Evolutionary conservation across 1,140 invertebrate genomes (phyloP).

Genomic region (Drosophila simulans): DNA sequence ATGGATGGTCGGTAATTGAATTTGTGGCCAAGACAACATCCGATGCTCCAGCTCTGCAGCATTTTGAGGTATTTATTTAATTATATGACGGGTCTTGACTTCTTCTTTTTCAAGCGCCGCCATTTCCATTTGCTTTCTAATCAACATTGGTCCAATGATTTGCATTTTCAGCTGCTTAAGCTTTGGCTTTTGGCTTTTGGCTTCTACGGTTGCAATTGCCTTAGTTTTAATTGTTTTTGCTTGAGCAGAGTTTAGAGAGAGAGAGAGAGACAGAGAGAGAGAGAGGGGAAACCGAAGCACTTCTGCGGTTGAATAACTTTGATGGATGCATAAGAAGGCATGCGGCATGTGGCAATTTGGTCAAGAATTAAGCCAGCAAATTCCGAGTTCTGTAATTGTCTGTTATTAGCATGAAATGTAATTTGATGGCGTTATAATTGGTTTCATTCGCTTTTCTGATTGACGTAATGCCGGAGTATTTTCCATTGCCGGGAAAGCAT

Average conservation of each 20-base stretch:
- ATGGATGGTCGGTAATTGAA: slow-evolving; percentile 66
- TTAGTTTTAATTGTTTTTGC: slow-evolving; percentile 61
- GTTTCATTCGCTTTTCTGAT: slow-evolving; percentile 18
- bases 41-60: neutral
- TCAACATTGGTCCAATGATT: slow-evolving; percentile 70
- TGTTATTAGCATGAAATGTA: slow-evolving; percentile 44
- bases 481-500: neutral
- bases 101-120: slow-evolving; percentile 19
- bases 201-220: slow-evolving; percentile 34
- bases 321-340: slow-evolving; percentile 1
- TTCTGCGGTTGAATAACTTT: slow-evolving; percentile 39
- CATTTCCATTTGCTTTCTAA: slow-evolving; percentile 63
- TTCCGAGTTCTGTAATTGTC: slow-evolving; percentile 38
- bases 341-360: slow-evolving; percentile 35
- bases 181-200: slow-evolving; percentile 23
- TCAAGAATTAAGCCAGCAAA: slow-evolving; percentile 32
- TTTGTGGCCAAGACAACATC: slow-evolving; percentile 55
- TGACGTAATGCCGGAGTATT: slow-evolving; percentile 8
- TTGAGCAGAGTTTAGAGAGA: slow-evolving; percentile 11
- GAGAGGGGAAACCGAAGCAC: neutral
- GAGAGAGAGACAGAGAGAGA: neutral
- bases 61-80: slow-evolving; percentile 68
- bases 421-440: slow-evolving; percentile 55
- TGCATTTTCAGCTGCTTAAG: slow-evolving; percentile 73
- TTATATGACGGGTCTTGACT: slow-evolving; percentile 58